Evolutionary conservation across 2,113 vertebrate genomes (phyloP).

Genomic region (Dunckerocampus dactyliophorus): DNA sequence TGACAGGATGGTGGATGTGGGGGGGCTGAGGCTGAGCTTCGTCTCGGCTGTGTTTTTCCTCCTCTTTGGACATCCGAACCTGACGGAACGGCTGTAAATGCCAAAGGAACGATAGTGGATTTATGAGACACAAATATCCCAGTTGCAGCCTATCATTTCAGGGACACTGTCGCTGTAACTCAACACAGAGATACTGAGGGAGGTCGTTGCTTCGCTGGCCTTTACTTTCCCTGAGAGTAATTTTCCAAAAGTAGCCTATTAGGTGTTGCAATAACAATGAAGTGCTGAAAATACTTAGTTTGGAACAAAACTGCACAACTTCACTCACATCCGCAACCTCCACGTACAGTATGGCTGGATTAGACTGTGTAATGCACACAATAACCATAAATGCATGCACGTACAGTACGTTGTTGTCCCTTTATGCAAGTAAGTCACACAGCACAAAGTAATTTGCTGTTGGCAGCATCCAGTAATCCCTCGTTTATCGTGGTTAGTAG

Average conservation of each 20-base stretch:
- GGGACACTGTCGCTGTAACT: slow-evolving; percentile 38
- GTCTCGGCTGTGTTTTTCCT: slow-evolving; percentile 7
- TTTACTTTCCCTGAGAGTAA: neutral
- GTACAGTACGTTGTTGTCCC: slow-evolving; percentile 2
- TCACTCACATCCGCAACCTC: neutral
- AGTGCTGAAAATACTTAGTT: neutral
- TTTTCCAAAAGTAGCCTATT: neutral
- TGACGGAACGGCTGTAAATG: slow-evolving; percentile 29
- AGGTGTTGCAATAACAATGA: neutral
- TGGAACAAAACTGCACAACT: neutral
- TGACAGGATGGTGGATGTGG: neutral
- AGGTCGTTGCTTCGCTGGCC: neutral
- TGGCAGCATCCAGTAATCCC: too few species aligned
- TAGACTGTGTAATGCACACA: neutral
- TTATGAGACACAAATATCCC: slow-evolving; percentile 52
- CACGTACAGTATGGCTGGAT: neutral
- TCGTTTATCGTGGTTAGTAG: too few species aligned
- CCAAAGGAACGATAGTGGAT: slow-evolving; percentile 37
- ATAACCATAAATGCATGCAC: neutral
- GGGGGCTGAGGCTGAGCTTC: neutral
- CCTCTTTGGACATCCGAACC: slow-evolving; percentile 7
- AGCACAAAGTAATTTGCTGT: slow-evolving; percentile 10
- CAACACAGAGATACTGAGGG: neutral
- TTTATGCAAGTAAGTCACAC: neutral
- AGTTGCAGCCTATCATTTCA: slow-evolving; percentile 44